Evolutionary conservation across 2,113 vertebrate genomes (phyloP).

Genomic region (Archilochus colubris): DNA sequence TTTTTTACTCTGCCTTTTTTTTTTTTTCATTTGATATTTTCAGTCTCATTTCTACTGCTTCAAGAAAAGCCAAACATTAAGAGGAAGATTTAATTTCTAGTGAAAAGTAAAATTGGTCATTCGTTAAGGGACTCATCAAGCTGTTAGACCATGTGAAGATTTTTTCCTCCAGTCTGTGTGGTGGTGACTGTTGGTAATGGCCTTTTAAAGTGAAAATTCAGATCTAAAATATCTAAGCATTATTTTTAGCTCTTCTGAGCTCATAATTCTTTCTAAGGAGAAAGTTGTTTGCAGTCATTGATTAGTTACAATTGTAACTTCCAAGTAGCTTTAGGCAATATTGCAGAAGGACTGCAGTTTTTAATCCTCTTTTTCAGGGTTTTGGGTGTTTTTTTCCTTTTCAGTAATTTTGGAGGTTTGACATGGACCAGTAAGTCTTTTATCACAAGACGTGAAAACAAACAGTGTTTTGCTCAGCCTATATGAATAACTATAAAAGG

Average conservation of each 20-base stretch:
- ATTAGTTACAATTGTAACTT: constrained; percentile 19
- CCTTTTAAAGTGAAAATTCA: constrained; percentile 27
- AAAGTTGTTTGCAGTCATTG: constrained; percentile 22
- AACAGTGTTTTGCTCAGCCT: not conserved
- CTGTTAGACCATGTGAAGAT: not conserved
- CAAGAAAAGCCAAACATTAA: not conserved
- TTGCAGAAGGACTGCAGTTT: not conserved
- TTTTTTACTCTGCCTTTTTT: not conserved
- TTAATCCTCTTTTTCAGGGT: not conserved
- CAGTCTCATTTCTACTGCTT: not conserved
- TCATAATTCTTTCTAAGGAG: not conserved
- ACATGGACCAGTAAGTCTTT: not conserved
- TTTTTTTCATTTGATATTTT: not conserved
- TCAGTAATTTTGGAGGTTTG: not conserved
- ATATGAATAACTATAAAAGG: not conserved
- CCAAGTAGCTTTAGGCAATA: not conserved
- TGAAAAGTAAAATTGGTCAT: not conserved
- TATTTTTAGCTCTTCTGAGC: constrained; percentile 9
- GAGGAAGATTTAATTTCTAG: constrained; percentile 15
- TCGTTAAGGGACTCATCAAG: not conserved
- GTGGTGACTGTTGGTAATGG: not conserved
- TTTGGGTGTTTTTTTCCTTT: not conserved
- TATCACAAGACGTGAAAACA: not conserved
- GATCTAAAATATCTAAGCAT: constrained; percentile 10
- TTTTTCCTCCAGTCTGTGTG: not conserved